Percentiles rank a stretch among this genome's conserved stretches.
Evolutionary conservation across 53 echinoderm and acorn worm species (phyloP).

Genomic region (Mesocentrotus franciscanus): DNA sequence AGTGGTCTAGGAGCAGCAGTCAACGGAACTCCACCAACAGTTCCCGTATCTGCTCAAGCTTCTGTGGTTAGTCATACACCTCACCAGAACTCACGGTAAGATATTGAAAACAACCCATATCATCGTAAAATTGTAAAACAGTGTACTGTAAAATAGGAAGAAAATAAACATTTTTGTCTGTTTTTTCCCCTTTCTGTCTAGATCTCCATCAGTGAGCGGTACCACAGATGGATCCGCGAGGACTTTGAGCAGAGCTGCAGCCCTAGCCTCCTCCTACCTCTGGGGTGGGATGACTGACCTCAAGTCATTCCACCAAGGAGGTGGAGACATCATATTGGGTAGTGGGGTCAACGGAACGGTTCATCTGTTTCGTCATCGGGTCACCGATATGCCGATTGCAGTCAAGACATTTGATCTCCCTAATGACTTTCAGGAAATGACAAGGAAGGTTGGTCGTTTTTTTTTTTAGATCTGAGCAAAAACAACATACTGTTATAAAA

Average conservation of each 20-base stretch:
- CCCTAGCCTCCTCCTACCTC: slow-evolving; percentile 4
- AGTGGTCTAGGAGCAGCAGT: not conserved
- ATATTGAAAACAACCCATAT: not conserved
- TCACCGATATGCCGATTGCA: slow-evolving; percentile 4
- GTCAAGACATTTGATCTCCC: slow-evolving; percentile 21
- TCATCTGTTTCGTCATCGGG: not conserved
- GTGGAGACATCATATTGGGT: not conserved
- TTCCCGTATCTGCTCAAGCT: not conserved
- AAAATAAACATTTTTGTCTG: not conserved
- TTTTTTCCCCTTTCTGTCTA: not conserved
- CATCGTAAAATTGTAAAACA: too few relatives aligned
- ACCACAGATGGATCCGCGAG: not conserved
- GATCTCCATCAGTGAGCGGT: slow-evolving; percentile 21
- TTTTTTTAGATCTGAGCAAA: not conserved
- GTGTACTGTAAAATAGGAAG: not conserved
- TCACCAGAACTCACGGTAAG: slow-evolving; percentile 21
- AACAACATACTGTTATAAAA: too few relatives aligned
- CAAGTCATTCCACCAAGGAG: not conserved
- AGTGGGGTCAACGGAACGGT: slow-evolving; percentile 26
- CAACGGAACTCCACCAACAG: not conserved
- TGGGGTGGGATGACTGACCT: not conserved
- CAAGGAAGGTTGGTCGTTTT: not conserved
- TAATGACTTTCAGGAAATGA: not conserved
- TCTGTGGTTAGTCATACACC: not conserved
- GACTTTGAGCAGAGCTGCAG: not conserved